Evolutionary conservation across 2,113 vertebrate species (phyloP), one percentile per base, ranked within the genome.

Genomic region (Pleuronectes platessa): DNA sequence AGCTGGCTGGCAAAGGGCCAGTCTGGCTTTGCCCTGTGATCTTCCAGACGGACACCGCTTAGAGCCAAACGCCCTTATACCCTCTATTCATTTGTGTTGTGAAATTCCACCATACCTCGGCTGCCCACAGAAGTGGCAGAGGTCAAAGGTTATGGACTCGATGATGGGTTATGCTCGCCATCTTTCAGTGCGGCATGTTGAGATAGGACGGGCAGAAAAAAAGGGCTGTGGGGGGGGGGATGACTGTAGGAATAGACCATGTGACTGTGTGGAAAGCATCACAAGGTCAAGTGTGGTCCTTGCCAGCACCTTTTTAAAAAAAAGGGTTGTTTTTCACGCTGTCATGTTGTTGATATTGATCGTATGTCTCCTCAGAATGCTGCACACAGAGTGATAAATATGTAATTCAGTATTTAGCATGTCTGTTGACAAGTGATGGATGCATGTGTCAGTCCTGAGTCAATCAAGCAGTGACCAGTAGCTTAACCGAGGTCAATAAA

Each of bases 261-360:
- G 27, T 69, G 72, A 77, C 12, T 45, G 66, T 63, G 67, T 77
- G 82, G 51, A 77, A 84, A 88, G 64, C 62, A 55, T 20, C 54
- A 42, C 70, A 88, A 92, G 89, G 90, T 93, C 86, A 89, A 84
- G 60, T 68, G 81, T 71, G 71, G 78, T 87, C 83, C 79, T 77
- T 86, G 78, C 89, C 83, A 84, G 65, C 53, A 26, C 47, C 71
- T 71, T 77, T 77, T n/a, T 7, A 17, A 87, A 84, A 78, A 80
- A 90, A 87, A 74, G 37, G 53, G 60, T 69, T 71, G 77, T 89
- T 89, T 85, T 85, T 86, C 51, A 86, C 79, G 77, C 64, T 69
- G 82, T 80, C 83, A 74, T 67, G 67, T 86, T 90, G 71, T 75
- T 81, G 58, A 58, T 82, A 89, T 86, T 81, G 83, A 90, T 83